These are phyloP conservation scores for Monochamus saltuarius DNA, from an alignment of 1,140 invertebrate genomes.

Conservation along the genomic window DNA sequence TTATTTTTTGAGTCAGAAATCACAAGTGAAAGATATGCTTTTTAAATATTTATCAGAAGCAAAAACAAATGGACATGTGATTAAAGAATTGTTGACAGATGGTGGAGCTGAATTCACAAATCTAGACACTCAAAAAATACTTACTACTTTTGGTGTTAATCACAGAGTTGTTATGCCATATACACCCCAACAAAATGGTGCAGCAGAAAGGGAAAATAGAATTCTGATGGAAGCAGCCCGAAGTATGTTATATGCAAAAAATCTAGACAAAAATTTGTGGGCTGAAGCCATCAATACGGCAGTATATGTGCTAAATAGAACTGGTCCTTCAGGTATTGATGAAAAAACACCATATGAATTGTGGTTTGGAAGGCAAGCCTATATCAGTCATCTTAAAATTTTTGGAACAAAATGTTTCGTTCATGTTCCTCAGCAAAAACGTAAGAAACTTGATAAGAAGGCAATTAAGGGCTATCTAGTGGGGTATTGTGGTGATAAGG, in stretches of 20 bases:
- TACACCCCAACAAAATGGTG: conserved; percentile 2
- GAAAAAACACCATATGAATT: conserved; percentile 44
- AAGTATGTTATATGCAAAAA: conserved; percentile 7
- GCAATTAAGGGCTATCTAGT: conserved; percentile 9
- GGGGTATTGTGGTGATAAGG: neutral
- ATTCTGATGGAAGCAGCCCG: conserved; percentile 13
- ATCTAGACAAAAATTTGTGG: conserved; percentile 24
- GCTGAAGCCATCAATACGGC: conserved; percentile 12
- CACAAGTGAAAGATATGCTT: no score
- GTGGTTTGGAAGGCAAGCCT: conserved; percentile 31
- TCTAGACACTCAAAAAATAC: no score
- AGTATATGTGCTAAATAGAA: conserved; percentile 46
- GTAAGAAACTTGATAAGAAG: conserved; percentile 38
- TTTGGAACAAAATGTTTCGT: conserved; percentile 36
- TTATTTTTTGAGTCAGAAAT: no score
- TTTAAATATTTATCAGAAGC: no score
- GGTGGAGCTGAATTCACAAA: no score
- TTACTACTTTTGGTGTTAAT: no score
- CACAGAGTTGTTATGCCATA: neutral
- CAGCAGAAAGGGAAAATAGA: conserved; percentile 6
- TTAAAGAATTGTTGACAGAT: no score
- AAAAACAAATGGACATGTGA: no score
- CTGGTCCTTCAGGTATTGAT: conserved; percentile 31
- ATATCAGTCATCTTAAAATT: conserved; percentile 22
- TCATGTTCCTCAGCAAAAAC: conserved; percentile 37